A percentile compares a stretch with the other conserved stretches of the same genome.
Evolutionary conservation across 2,797 vertebrate species (phyloP).

Genomic region (Ceryle rudis): DNA sequence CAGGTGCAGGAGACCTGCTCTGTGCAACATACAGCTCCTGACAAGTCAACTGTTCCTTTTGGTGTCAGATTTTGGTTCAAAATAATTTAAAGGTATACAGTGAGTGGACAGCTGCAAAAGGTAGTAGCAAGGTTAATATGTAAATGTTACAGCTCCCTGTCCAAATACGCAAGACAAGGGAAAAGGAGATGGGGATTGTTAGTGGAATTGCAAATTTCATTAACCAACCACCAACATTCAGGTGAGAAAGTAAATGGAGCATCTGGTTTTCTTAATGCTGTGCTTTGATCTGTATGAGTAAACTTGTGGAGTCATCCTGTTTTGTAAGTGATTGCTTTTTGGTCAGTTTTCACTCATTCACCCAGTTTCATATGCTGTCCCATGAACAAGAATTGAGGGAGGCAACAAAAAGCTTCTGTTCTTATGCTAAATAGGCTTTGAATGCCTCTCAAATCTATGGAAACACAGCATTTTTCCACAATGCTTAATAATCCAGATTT

Average conservation of each 20-base stretch:
- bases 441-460: not conserved
- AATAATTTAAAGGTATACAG: not conserved
- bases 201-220: not conserved
- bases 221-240: not conserved
- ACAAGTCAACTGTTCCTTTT: not conserved
- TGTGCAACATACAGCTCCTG: not conserved
- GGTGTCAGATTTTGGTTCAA: not conserved
- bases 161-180: not conserved
- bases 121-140: not conserved
- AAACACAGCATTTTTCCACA: not conserved
- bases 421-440: not conserved
- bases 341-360: not conserved
- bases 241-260: not conserved
- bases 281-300: not conserved
- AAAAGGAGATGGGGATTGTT: not conserved
- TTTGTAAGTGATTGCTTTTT: not conserved
- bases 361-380: not conserved
- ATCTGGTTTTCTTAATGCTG: not conserved
- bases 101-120: not conserved
- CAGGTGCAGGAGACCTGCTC: not conserved
- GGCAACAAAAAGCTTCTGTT: not conserved
- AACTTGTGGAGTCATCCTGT: not conserved
- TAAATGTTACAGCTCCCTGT: not conserved
- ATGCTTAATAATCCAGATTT: not conserved
- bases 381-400: not conserved